Evolutionary conservation across 1,140 invertebrate genomes (phyloP).

Genomic region (Maconellicoccus hirsutus): DNA sequence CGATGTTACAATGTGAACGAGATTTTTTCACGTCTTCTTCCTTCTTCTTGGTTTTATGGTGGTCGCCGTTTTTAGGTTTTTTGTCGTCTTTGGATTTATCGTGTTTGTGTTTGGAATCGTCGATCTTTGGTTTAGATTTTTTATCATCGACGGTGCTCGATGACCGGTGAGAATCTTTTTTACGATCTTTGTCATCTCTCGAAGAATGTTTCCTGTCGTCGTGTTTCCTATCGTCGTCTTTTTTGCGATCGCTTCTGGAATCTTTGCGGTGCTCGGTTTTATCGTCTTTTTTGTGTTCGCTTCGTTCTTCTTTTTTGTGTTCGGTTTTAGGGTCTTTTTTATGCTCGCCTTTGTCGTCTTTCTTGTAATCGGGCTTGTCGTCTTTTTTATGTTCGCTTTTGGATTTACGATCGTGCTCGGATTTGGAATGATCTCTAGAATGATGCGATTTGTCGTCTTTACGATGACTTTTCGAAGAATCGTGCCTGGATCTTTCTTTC

Average conservation of each 20-base stretch:
- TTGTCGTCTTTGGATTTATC: constrained; percentile 25
- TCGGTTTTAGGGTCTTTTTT: background rate
- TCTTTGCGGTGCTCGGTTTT: background rate
- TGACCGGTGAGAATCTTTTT: background rate
- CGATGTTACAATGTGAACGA: background rate
- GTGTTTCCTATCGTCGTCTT: background rate
- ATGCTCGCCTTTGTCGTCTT: background rate
- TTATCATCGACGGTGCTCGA: constrained; percentile 1
- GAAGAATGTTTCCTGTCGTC: too few species aligned
- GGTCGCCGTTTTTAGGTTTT: background rate
- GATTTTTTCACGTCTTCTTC: background rate
- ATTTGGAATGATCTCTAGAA: background rate
- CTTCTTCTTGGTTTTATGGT: background rate
- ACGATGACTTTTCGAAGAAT: background rate
- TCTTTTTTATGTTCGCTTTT: constrained; percentile 20
- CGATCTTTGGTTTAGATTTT: constrained; percentile 12
- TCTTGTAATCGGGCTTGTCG: constrained; percentile 10
- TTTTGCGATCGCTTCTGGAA: background rate
- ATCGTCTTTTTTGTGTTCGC: background rate
- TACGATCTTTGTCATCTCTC: too few species aligned
- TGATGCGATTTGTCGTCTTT: background rate
- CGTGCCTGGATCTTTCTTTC: constrained; percentile 32
- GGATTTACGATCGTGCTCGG: constrained; percentile 3
- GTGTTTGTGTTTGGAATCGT: constrained; percentile 25
- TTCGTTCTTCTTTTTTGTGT: background rate